Evolutionary conservation across 1,140 invertebrate species (phyloP).

Genomic region (Oryctes rhinoceros): DNA sequence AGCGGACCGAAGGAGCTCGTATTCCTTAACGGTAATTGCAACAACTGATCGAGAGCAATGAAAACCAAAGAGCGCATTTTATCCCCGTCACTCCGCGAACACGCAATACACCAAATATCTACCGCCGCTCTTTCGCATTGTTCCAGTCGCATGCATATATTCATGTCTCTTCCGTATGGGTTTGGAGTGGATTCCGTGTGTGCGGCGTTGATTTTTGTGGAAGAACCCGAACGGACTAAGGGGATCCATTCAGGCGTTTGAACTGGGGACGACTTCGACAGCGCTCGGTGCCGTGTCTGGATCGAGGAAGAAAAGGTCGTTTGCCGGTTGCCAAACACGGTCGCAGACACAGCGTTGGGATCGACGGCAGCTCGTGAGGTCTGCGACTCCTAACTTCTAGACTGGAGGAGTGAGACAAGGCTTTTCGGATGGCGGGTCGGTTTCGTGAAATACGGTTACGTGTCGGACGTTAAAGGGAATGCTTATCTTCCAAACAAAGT

Average conservation of each 20-base stretch:
- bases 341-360: conserved; percentile 26
- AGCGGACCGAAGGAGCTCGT: background rate
- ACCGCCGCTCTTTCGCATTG: background rate
- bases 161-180: background rate
- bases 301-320: conserved; percentile 16
- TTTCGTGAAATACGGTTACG: too few species aligned
- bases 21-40: conserved; percentile 9
- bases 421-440: background rate
- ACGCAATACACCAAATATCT: too few species aligned
- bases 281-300: background rate
- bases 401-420: background rate
- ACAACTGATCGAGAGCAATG: background rate
- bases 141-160: conserved; percentile 22
- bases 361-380: conserved; percentile 5
- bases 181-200: background rate
- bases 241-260: conserved; percentile 21
- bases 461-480: background rate
- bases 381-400: background rate
- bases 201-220: conserved; percentile 19
- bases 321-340: conserved; percentile 6
- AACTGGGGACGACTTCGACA: background rate
- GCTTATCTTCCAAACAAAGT: background rate
- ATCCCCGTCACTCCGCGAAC: background rate
- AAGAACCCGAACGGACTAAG: conserved; percentile 24
- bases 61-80: background rate